phyloP scores from a whole-genome alignment of 1,140 invertebrate species.

The Physella acuta region DNA sequence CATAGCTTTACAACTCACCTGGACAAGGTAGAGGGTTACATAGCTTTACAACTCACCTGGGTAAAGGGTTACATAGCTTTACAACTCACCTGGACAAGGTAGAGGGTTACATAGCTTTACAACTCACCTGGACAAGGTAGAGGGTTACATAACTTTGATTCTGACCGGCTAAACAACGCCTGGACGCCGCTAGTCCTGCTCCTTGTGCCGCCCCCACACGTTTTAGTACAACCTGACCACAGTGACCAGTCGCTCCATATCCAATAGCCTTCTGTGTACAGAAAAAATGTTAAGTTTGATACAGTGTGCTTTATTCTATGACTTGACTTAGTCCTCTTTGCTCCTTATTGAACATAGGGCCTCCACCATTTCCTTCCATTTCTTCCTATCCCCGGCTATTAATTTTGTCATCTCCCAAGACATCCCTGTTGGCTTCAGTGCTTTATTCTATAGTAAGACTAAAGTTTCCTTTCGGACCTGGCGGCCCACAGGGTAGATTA shows the following conservation, averaged over 20 bases:
- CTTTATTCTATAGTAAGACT: background rate
- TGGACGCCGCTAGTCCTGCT: slow-evolving; percentile 6
- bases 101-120: background rate
- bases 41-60: background rate
- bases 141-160: slow-evolving; percentile 41
- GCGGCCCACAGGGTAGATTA: no score
- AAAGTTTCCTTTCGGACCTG: no score
- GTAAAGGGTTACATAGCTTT: background rate
- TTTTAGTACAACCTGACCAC: slow-evolving; percentile 42
- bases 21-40: background rate
- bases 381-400: no score
- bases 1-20: background rate
- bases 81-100: background rate
- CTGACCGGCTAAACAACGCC: background rate
- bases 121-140: slow-evolving; percentile 43
- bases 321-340: no score
- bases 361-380: no score
- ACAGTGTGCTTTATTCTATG: background rate
- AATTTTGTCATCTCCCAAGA: no score
- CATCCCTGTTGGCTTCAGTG: no score
- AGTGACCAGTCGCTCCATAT: slow-evolving; percentile 34
- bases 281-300: background rate
- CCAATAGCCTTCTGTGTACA: background rate
- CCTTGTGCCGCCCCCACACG: slow-evolving; percentile 69
- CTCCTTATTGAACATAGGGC: no score